Base-by-base conservation (phyloP, 92 coral and sea anemone species). In the Umimayanthus chanpuru region DNA sequence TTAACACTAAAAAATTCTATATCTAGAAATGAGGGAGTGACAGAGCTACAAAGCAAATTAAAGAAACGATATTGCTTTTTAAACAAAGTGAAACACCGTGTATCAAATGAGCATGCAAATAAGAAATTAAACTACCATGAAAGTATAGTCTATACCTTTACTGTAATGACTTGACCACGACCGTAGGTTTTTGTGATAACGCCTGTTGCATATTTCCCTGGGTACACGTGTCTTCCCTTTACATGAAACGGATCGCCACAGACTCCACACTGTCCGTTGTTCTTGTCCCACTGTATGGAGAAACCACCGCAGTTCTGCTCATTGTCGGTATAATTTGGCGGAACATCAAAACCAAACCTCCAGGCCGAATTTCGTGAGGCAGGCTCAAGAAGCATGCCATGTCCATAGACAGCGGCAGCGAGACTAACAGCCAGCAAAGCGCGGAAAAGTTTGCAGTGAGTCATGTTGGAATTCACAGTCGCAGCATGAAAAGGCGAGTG, bases 181-280 rank as follows among this genome's bases (percentile, higher is more conserved):
- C 10, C 77, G 89, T 89, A 89, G 0, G 75, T 85, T 43, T 78
- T 78, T 36, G 88, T 87, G 61, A 89, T 89, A 16, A 85, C 81
- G 4, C 77, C 75, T 0, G 43, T 89, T 4, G 92, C 92, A 70
- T 68, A 89, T 20, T 8, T 9, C 1, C 92, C 92, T 2, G 92
- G 92, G 12, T 26, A 23, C 0, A 85, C 76, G 58, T 64, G 75
- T 4, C 20, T 12, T 1, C 39, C 61, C 0, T 25, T 1, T 15
- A 38, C 71, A 10, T 76, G 58, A 40, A 66, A 89, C 30, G 76
- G 80, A 79, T 89, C 92, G 2, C 92, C 92, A 75, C 92, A 89
- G 1, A 75, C 92, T 3, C 92, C 92, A n/a, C 89, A 89, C 36
- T 38, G 55, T 9, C 92, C 92, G 2, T 75, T 82, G 50, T 89